Evolutionary conservation across 2,113 vertebrate species (phyloP).

Genomic region (Calonectris borealis): DNA sequence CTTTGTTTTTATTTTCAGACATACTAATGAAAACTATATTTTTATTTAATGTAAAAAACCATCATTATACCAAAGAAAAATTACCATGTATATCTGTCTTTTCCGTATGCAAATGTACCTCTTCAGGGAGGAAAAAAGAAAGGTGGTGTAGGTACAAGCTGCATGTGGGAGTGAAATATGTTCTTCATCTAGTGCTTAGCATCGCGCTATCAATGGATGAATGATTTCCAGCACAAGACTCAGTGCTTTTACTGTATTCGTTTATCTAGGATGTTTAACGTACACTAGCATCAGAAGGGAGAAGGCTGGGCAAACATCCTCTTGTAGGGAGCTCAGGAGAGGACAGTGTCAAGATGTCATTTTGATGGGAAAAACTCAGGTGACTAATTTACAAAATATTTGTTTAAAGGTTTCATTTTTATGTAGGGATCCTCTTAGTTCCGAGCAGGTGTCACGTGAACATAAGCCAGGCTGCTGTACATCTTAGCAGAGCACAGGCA

Average conservation of each 20-base stretch:
- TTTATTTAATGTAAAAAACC: background rate
- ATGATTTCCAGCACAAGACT: constrained; percentile 7
- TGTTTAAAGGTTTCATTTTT: background rate
- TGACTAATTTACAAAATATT: background rate
- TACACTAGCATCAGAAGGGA: background rate
- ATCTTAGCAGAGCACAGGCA: background rate
- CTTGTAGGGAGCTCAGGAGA: background rate
- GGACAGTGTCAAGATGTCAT: background rate
- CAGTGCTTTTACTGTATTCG: background rate
- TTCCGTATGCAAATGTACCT: background rate
- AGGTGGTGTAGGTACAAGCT: background rate
- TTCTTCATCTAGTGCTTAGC: constrained; percentile 15
- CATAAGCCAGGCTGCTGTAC: background rate
- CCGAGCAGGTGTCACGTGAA: background rate
- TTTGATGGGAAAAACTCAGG: background rate
- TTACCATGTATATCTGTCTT: background rate
- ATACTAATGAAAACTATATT: background rate
- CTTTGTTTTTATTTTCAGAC: background rate
- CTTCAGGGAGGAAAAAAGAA: background rate
- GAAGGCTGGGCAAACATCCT: background rate
- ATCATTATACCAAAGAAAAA: background rate
- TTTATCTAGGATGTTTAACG: background rate
- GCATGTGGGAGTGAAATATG: constrained; percentile 25
- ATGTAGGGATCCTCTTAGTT: background rate
- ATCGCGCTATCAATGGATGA: background rate